phyloP scores from a whole-genome alignment of 2,888 invertebrate genomes.

The Parelbella ahira region DNA sequence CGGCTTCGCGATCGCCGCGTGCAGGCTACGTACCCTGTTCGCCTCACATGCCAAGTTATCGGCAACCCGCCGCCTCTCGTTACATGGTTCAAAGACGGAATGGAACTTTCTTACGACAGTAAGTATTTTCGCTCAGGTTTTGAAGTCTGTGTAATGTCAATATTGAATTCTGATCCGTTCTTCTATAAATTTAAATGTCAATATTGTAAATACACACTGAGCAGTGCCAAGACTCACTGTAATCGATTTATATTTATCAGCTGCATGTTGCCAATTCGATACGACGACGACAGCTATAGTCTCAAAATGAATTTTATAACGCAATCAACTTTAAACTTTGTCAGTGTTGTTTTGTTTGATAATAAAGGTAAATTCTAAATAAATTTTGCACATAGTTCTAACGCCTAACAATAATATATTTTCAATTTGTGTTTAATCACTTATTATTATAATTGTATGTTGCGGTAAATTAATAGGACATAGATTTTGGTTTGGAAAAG shows the following conservation, averaged over 20 bases:
- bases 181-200: slow-evolving; percentile 25
- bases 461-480: no score
- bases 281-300: slow-evolving; percentile 12
- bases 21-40: slow-evolving; percentile 90
- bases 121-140: no score
- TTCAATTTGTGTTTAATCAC: no score
- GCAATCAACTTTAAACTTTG: slow-evolving; percentile 18
- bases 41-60: slow-evolving; percentile 91
- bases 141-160: no score
- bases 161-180: no score
- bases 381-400: no score
- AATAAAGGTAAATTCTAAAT: slow-evolving; percentile 20
- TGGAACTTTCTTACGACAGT: slow-evolving; percentile 81
- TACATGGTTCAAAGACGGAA: slow-evolving; percentile 92
- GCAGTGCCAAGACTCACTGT: slow-evolving; percentile 19
- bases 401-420: no score
- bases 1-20: slow-evolving; percentile 90
- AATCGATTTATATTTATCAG: slow-evolving; percentile 26
- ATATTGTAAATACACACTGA: slow-evolving; percentile 18
- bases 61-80: slow-evolving; percentile 87
- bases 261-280: slow-evolving; percentile 20
- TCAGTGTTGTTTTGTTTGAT: slow-evolving; percentile 17
- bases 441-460: no score
- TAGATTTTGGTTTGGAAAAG: no score
- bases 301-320: slow-evolving; percentile 19